Conservation (phyloP, 37 sponge, comb jelly and placozoan genomes). For the Chondrosia reniformis region DNA sequence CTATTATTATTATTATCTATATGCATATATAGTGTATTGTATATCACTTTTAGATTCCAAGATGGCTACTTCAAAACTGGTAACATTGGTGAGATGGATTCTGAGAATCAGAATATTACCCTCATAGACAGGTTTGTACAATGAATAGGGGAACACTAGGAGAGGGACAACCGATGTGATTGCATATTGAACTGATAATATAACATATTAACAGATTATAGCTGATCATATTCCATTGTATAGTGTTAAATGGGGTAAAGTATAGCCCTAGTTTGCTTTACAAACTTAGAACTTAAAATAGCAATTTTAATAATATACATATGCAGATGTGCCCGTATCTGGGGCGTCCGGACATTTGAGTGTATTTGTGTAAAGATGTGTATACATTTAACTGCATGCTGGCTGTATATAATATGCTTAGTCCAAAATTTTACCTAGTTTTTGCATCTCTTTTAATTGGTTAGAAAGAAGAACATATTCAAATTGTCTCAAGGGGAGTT, state of each 20-base stretch:
- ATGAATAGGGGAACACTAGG: not conserved
- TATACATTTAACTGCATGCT: not conserved
- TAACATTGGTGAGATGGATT: slow-evolving; percentile 45
- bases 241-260: too few relatives aligned
- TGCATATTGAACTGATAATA: not conserved
- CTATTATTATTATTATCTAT: too few relatives aligned
- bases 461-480: slow-evolving; percentile 65
- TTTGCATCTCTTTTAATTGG: too few relatives aligned
- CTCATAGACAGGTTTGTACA: slow-evolving; percentile 13
- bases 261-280: too few relatives aligned
- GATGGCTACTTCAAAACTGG: slow-evolving; percentile 68
- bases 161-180: not conserved
- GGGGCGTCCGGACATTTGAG: not conserved
- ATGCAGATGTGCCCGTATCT: not conserved
- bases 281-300: not conserved
- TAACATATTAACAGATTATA: not conserved
- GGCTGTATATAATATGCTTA: not conserved
- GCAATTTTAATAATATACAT: not conserved
- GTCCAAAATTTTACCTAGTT: too few relatives aligned
- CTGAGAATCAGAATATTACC: slow-evolving; percentile 13
- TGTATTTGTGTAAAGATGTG: not conserved
- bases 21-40: too few relatives aligned
- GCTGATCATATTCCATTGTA: too few relatives aligned
- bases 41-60: slow-evolving; percentile 24
- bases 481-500: slow-evolving; percentile 70